phyloP scores from a whole-genome alignment of 1,140 invertebrate species.

The Drosophila mauritiana region DNA sequence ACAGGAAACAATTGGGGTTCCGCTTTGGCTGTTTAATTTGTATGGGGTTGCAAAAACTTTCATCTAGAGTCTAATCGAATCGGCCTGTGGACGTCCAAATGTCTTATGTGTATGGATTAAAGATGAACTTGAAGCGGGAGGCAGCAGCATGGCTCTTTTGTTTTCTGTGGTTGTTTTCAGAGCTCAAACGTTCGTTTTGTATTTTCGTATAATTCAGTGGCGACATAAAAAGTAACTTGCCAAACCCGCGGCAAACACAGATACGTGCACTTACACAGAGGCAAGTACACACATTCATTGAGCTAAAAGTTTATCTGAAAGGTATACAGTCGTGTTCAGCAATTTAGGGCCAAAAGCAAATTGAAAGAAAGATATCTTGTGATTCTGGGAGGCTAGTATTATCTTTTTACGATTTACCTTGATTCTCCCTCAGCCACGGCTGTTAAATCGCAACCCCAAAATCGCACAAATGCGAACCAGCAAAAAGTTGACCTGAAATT shows the following conservation, averaged over 20 bases:
- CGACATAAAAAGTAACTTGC: slow-evolving; percentile 72
- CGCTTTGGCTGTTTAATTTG: background rate
- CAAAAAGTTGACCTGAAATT: slow-evolving; percentile 64
- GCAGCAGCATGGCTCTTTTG: slow-evolving; percentile 32
- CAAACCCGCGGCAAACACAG: slow-evolving; percentile 47
- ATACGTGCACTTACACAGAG: slow-evolving; percentile 26
- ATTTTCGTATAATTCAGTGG: slow-evolving; percentile 67
- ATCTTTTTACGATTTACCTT: background rate
- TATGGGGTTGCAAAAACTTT: background rate
- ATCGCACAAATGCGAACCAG: slow-evolving; percentile 10
- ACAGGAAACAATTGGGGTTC: background rate
- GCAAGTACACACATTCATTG: slow-evolving; percentile 45
- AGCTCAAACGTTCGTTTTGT: slow-evolving; percentile 59
- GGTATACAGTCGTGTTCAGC: slow-evolving; percentile 19
- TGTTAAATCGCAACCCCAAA: slow-evolving; percentile 16
- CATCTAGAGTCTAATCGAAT: background rate
- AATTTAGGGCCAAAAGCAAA: slow-evolving; percentile 7
- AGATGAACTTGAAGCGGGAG: slow-evolving; percentile 20
- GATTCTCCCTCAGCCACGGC: background rate
- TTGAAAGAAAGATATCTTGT: background rate
- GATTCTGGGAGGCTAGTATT: background rate
- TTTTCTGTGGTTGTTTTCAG: slow-evolving; percentile 35
- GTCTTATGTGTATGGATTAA: no score
- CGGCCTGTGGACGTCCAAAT: no score
- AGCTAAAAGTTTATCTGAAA: slow-evolving; percentile 35